A percentile compares a stretch with the other conserved stretches of the same genome.
Evolutionary conservation across 2,113 vertebrate genomes (phyloP).

Genomic region (Coturnix japonica): DNA sequence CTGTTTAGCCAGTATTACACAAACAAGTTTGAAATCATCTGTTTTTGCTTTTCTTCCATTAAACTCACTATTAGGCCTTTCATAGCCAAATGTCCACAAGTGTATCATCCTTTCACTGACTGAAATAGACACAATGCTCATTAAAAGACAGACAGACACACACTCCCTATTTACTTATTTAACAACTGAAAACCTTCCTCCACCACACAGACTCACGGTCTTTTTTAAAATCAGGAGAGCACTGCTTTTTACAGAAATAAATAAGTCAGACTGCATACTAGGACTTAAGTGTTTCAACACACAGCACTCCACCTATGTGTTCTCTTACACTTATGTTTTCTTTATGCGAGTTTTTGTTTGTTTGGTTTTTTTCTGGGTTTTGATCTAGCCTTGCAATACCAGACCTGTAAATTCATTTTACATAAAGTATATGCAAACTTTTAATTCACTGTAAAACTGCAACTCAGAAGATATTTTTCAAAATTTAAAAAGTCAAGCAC

Average conservation of each 20-base stretch:
- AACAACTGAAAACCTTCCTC: background rate
- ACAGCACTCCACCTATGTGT: background rate
- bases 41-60: background rate
- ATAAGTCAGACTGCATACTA: background rate
- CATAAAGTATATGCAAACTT: background rate
- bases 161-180: rapidly evolving
- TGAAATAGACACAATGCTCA: background rate
- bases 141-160: rapidly evolving
- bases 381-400: background rate
- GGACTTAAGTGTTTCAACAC: background rate
- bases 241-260: background rate
- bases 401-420: background rate
- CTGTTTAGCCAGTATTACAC: background rate
- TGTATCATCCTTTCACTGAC: background rate
- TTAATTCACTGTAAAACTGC: background rate
- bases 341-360: background rate
- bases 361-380: background rate
- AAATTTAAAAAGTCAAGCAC: background rate
- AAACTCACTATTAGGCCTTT: background rate
- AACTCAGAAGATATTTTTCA: background rate
- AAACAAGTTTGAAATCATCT: background rate
- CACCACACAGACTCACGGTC: background rate
- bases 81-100: background rate
- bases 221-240: background rate
- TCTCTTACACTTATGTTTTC: background rate